Evolutionary conservation across 2,888 invertebrate species (phyloP), one percentile per base, ranked within the genome.

Genomic region (Drosophila lutescens): DNA sequence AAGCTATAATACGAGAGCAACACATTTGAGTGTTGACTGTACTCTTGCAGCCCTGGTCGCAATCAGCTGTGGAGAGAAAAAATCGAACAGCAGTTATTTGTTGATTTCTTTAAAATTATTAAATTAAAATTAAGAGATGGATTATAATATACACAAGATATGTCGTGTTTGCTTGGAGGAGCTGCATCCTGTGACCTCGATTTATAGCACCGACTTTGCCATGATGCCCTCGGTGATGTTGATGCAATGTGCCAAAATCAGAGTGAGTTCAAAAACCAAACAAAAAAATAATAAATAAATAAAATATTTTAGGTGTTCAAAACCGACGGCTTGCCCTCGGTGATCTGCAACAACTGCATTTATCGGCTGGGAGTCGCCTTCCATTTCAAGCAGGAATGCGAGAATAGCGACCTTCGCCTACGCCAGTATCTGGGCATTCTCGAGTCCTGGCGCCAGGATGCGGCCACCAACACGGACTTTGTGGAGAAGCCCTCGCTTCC

Each of bases 131-230:
- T 9, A 23, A 40, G 61, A 62, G 7, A 92, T 92, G 92, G 92
- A 92, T 57, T 92, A 92, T 54, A 92, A 93, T 76, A 88, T 92
- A 41, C 91, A 92, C 43, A 93, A 92, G 92, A 93, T 94, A 67
- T 94, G 94, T 88, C 92, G 94, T 70, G 93, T 94, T 75, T 94
- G 94, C 78, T 89, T 94, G 55, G 94, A 94, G 83, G 94, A 94
- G 91, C 92, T 94, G 9, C 94, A 94, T 15, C 92, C 92, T 0
- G 91, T 94, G 6, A 94, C 94, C 2, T 94, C 94, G 12, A 93
- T 94, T 73, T 94, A 94, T 79, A 93, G 93, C 10, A 93, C 93
- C 65, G 94, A 94, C 78, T 94, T 93, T 78, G 94, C 93, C 71
- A 92, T 94, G 90, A 93, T 94, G 71, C 90, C 94, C 20, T 93